These are phyloP conservation scores for Brenthis hecate DNA, from an alignment of 2,888 invertebrate species.

Conservation along the genomic window DNA sequence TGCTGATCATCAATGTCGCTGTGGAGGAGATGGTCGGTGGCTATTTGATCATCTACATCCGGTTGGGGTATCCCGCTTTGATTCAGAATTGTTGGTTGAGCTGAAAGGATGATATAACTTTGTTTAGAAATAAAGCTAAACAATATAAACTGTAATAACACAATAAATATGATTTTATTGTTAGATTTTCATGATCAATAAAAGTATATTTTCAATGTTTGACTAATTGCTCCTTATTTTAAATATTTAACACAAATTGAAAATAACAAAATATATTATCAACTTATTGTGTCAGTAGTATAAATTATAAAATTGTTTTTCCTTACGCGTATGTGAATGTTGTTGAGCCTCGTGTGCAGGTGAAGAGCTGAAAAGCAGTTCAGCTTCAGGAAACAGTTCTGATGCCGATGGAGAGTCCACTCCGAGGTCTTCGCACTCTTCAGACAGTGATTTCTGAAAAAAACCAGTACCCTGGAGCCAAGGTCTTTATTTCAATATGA, in stretches of 20 bases:
- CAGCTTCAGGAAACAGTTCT: constrained; percentile 90
- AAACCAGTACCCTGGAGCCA: constrained; percentile 29
- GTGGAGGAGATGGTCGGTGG: constrained; percentile 63
- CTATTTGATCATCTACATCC: constrained; percentile 74
- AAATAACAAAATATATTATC: too few species aligned
- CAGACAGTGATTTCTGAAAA: constrained; percentile 87
- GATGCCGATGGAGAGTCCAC: constrained; percentile 91
- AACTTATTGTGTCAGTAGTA: not conserved
- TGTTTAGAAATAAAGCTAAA: too few species aligned
- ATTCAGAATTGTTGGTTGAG: constrained; percentile 59
- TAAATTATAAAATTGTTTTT: not conserved
- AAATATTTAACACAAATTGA: too few species aligned
- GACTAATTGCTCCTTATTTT: too few species aligned
- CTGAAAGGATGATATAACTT: constrained; percentile 45
- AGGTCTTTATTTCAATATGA: constrained; percentile 22
- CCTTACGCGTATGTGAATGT: constrained; percentile 65
- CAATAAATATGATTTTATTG: too few species aligned
- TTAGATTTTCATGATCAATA: too few species aligned
- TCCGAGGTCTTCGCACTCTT: constrained; percentile 90
- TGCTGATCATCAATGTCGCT: constrained; percentile 43
- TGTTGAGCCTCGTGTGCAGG: constrained; percentile 83
- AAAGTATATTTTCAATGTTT: too few species aligned
- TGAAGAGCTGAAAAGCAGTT: constrained; percentile 87
- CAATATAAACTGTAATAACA: too few species aligned
- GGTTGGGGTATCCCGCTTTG: constrained; percentile 63